Base-by-base conservation (phyloP, 2,888 invertebrate genomes). In the Cantharis rustica region DNA sequence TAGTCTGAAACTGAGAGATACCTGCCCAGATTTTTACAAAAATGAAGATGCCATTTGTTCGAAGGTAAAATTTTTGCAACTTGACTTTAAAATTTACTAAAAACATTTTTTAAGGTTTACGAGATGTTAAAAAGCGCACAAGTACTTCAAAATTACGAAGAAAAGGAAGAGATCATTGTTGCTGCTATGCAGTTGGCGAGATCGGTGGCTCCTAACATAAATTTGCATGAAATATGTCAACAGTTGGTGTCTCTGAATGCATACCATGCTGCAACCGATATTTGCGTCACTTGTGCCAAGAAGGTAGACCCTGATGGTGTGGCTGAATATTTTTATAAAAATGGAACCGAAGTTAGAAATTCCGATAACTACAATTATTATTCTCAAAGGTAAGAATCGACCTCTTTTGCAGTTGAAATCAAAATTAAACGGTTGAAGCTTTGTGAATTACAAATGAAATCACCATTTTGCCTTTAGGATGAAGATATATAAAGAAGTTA, bases 1-100 rank as follows among this genome's bases (percentile, higher is more conserved):
- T 79, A 98, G 97, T 77, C 90, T 92, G 20, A 95, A 95, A 85
- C 89, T 99, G 73, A 91, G 98, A 68, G 95, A 97, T 83, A 92
- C 96, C 1, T 99, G 99, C 85, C 99, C 99, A 0, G 95, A 95
- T 82, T 90, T 99, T 23, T 99, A 98, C 87, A 94, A 95, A 80
- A 94, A 94, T 83, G 98, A 99, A 89, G 99, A 99, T 88, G 98
- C 98, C 3, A 95, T 96, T 11, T 97, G 96, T 83, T 96, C 98
- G 2, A 98, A 98, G 90, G 97, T 96, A 88, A 31, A n/a, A 3
- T n/a, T 31, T 31, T 31, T 1, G 5, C n/a, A n/a, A n/a, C n/a
- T 31, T 3, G 3, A n/a, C 31, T 31, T 31, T 11, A 31, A 31
- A 31, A 9, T 27, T 27, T 2, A 63, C 10, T 63, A 11, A 69